phyloP scores from a whole-genome alignment of 2,797 vertebrate species.

The Etheostoma nigrum region DNA sequence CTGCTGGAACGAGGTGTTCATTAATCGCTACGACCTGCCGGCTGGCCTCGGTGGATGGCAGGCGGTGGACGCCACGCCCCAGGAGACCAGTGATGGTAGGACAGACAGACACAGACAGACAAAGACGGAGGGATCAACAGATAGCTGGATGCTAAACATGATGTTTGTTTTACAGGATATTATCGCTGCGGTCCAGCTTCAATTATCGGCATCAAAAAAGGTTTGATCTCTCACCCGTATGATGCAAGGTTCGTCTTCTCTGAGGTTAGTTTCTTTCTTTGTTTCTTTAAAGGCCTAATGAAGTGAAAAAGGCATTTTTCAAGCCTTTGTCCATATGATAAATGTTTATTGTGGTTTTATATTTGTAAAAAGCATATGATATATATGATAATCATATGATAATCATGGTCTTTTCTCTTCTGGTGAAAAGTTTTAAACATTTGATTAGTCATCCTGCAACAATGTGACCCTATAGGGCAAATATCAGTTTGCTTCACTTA shows the following conservation, averaged over 20 bases:
- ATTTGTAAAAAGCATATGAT: too few relatives aligned
- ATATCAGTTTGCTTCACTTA: too few relatives aligned
- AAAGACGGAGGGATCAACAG: background rate
- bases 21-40: slow-evolving; percentile 87
- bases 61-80: slow-evolving; percentile 92
- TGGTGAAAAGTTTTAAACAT: too few relatives aligned
- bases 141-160: background rate
- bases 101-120: background rate
- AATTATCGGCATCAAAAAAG: slow-evolving; percentile 88
- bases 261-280: slow-evolving; percentile 78
- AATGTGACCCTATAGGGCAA: too few relatives aligned
- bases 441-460: too few relatives aligned
- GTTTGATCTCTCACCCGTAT: slow-evolving; percentile 87
- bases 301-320: background rate
- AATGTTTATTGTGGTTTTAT: too few relatives aligned
- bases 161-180: slow-evolving; percentile 73
- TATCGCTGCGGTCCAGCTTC: slow-evolving; percentile 92
- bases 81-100: slow-evolving; percentile 95
- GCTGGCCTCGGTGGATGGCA: slow-evolving; percentile 91
- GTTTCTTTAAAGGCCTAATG: too few relatives aligned
- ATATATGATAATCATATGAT: too few relatives aligned
- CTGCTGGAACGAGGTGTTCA: slow-evolving; percentile 94
- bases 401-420: too few relatives aligned
- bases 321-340: too few relatives aligned
- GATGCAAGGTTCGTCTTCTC: slow-evolving; percentile 90